Evolutionary conservation across 2,113 vertebrate genomes (phyloP), one percentile per base, ranked within the genome.

Genomic region (Parus major): DNA sequence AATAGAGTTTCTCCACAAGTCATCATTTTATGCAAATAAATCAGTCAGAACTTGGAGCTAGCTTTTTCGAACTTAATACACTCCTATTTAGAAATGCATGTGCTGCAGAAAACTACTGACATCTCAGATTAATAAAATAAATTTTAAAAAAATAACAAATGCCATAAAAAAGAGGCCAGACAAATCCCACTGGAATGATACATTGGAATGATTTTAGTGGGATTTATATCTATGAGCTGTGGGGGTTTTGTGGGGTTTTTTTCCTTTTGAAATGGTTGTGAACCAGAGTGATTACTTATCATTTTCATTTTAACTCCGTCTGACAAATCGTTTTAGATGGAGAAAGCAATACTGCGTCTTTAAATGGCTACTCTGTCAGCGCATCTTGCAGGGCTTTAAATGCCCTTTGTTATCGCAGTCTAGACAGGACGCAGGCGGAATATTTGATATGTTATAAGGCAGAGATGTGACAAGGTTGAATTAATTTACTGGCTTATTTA

Each of bases 321-420:
- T 98, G 98, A 98, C 98, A 98, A 96, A 98, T 97, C 93, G 93
- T 93, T 97, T 96, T 82, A 96, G 97, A 96, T 96, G 85, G 92
- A 95, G 97, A 98, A 97, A 92, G 96, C 96, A 91, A 87, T 85
- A 65, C 96, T 92, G 97, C 96, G 70, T 98, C 98, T 98, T 98
- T 98, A 98, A 98, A 97, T 97, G 98, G 97, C 97, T 61, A 98
- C 97, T 98, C 97, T 98, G 97, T 98, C 98, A 96, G 97, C 90
- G 95, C 90, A 97, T 98, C 98, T 98, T 97, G 93, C 94, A 86
- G 92, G 96, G 92, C 97, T 97, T 97, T 97, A 97, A 98, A 98
- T 98, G 98, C 96, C 98, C 98, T 98, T 98, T 98, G 98, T 98
- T 98, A 97, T 97, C 85, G 50, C 96, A 97, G 98, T 98, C 98